Percentiles rank a stretch among this genome's conserved stretches.
Evolutionary conservation across 2,797 vertebrate species (phyloP).

Genomic region (Artibeus lituratus): DNA sequence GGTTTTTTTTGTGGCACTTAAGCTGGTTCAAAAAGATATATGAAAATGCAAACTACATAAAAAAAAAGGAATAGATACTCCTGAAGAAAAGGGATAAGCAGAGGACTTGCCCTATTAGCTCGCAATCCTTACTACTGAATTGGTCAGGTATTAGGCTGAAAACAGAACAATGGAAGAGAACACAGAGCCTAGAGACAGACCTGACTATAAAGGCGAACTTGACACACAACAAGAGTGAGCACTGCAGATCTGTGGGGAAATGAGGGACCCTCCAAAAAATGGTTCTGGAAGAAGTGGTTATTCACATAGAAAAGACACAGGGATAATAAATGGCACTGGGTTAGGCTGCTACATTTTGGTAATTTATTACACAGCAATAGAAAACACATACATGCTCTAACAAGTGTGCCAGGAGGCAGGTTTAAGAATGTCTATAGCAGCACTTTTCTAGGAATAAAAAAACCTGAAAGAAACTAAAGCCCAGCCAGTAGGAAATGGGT

Average conservation of each 20-base stretch:
- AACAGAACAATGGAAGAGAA: not conserved
- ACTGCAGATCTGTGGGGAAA: not conserved
- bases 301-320: not conserved
- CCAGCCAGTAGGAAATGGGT: not conserved
- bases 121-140: not conserved
- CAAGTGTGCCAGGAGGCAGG: not conserved
- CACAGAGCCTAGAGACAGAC: not conserved
- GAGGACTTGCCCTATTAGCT: not conserved
- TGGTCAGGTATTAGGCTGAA: not conserved
- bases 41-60: not conserved
- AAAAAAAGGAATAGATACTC: not conserved
- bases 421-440: not conserved
- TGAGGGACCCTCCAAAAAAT: not conserved
- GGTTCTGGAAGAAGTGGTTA: not conserved
- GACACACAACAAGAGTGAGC: not conserved
- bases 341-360: not conserved
- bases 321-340: not conserved
- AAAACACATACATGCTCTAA: not conserved
- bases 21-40: constrained; percentile 2
- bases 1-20: not conserved
- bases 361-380: not conserved
- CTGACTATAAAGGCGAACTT: not conserved
- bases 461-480: not conserved
- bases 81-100: constrained; percentile 1
- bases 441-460: constrained; percentile 6